Evolutionary conservation across 2,113 vertebrate genomes (phyloP).

Genomic region (Brevimyrus niger): DNA sequence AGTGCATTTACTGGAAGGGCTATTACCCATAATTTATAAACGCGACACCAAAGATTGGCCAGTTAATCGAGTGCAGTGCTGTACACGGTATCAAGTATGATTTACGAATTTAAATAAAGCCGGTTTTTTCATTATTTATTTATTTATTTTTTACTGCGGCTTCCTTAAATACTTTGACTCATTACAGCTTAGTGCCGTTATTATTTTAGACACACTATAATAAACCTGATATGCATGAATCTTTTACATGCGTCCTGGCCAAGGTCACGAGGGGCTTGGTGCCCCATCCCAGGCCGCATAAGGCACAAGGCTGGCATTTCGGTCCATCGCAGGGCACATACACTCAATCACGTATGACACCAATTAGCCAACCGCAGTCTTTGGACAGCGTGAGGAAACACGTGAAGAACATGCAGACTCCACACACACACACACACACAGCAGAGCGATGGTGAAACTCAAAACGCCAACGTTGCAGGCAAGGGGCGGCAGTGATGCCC

Average conservation of each 20-base stretch:
- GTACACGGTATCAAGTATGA: not conserved
- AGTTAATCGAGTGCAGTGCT: constrained; percentile 4
- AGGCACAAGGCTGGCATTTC: not conserved
- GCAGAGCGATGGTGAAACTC: not conserved
- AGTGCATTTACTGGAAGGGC: not conserved
- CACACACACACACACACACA: not conserved
- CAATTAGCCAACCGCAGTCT: not conserved
- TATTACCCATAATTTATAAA: constrained; percentile 1
- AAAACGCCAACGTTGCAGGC: not conserved
- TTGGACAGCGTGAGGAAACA: not conserved
- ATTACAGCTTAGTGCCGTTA: not conserved
- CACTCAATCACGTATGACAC: not conserved
- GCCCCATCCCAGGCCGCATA: not conserved
- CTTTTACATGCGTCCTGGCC: not conserved
- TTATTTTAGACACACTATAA: not conserved
- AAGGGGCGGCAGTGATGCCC: not conserved
- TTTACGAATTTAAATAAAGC: not conserved
- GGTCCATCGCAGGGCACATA: not conserved
- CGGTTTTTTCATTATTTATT: not conserved
- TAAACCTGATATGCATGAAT: not conserved
- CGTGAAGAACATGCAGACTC: not conserved
- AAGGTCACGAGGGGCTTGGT: not conserved
- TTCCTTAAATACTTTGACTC: not conserved
- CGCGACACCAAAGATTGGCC: not conserved
- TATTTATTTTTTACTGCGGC: not conserved